A percentile compares a stretch with the other conserved stretches of the same genome.
These are phyloP conservation scores for Tachysurus fulvidraco DNA, from an alignment of 2,113 vertebrate genomes.

Conservation along the genomic window DNA sequence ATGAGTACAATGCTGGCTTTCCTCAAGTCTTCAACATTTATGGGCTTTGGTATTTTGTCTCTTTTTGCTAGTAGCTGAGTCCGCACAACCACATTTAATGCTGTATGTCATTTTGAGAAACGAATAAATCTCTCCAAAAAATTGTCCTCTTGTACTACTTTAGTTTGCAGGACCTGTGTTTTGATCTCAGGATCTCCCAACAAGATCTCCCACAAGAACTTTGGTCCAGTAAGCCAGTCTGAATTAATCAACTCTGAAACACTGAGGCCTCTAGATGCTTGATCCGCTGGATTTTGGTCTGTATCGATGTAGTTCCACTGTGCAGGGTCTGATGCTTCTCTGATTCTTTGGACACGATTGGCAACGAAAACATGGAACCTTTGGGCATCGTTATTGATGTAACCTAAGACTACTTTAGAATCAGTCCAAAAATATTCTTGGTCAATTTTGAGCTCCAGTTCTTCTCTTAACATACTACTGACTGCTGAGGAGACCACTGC, in stretches of 20 bases:
- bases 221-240: constrained; percentile 44
- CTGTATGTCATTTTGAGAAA: too few relatives aligned
- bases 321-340: constrained; percentile 13
- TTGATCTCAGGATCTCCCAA: constrained; percentile 43
- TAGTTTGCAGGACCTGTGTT: constrained; percentile 24
- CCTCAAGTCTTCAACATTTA: constrained; percentile 17
- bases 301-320: constrained; percentile 33
- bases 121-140: background rate
- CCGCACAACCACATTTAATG: constrained; percentile 24
- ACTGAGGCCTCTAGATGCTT: constrained; percentile 43
- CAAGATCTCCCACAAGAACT: constrained; percentile 47
- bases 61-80: constrained; percentile 15
- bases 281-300: constrained; percentile 40
- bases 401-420: constrained; percentile 28
- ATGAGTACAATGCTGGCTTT: too few relatives aligned
- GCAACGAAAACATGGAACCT: constrained; percentile 33
- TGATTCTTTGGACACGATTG: constrained; percentile 41
- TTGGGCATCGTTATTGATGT: constrained; percentile 41
- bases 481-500: constrained; percentile 31
- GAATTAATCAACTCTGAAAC: constrained; percentile 36
- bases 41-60: background rate
- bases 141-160: background rate
- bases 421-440: constrained; percentile 42
- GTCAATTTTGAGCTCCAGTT: constrained; percentile 35
- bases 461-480: constrained; percentile 30